phyloP scores from a whole-genome alignment of 2,113 vertebrate species.

The Chinchilla lanigera region DNA sequence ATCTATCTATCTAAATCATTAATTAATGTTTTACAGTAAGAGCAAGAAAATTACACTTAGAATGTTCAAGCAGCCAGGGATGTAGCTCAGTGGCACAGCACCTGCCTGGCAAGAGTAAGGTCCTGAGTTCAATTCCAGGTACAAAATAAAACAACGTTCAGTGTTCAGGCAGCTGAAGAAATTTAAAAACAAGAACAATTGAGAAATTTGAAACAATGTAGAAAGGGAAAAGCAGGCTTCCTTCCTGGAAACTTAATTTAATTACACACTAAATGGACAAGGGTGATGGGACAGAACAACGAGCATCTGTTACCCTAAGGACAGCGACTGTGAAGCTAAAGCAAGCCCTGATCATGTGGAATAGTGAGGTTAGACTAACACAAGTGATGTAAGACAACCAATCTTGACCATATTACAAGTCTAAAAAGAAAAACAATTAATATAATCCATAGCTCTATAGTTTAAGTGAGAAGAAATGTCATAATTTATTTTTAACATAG shows the following conservation, averaged over 20 bases:
- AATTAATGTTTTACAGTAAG: background rate
- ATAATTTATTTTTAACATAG: background rate
- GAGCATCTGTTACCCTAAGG: background rate
- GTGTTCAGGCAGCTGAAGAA: background rate
- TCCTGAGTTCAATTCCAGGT: too few relatives aligned
- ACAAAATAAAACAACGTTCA: background rate
- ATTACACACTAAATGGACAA: background rate
- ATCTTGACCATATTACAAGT: background rate
- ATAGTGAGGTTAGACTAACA: background rate
- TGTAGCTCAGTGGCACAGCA: too few relatives aligned
- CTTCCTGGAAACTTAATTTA: background rate
- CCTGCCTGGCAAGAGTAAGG: too few relatives aligned
- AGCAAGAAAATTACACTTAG: conserved; percentile 4
- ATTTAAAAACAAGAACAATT: background rate
- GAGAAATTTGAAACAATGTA: background rate
- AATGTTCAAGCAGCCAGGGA: background rate
- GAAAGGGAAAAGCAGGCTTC: background rate
- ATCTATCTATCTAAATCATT: background rate
- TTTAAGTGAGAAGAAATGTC: background rate
- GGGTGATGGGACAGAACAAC: background rate
- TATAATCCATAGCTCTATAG: background rate
- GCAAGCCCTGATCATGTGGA: background rate
- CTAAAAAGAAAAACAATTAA: background rate
- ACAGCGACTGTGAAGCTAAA: background rate
- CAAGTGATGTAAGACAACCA: background rate